Conservation (phyloP, 2,797 vertebrate genomes). For the Cryptoblepharus egeriae region DNA sequence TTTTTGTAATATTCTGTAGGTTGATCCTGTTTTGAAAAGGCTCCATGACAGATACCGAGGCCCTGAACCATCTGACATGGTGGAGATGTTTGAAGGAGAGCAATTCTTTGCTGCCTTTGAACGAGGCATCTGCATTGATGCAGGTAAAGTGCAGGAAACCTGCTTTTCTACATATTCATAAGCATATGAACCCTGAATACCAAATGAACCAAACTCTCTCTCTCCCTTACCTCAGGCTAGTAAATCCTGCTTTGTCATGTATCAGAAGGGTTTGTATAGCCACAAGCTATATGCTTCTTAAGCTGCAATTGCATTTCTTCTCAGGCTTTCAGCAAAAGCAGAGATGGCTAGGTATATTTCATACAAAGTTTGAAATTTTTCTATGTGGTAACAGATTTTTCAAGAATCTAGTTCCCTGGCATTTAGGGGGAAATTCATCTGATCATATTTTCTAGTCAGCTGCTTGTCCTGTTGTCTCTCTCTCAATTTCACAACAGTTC, state of each 20-base stretch:
- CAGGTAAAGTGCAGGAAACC: conserved; percentile 77
- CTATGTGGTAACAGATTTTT: neutral
- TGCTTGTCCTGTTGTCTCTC: too few species aligned
- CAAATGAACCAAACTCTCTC: neutral
- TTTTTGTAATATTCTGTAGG: conserved; percentile 56
- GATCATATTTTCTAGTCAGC: neutral
- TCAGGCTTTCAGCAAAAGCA: neutral
- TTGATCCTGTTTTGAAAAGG: conserved; percentile 76
- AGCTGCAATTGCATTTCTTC: neutral
- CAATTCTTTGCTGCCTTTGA: conserved; percentile 98
- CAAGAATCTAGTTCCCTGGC: neutral
- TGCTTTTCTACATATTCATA: neutral
- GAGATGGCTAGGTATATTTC: too few species aligned
- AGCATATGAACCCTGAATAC: neutral
- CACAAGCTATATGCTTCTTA: neutral
- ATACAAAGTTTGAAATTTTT: neutral
- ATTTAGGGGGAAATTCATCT: neutral
- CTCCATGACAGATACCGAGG: conserved; percentile 85
- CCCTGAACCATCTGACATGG: conserved; percentile 93
- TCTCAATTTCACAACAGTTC: too few species aligned
- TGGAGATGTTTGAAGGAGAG: conserved; percentile 94
- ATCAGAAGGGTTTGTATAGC: neutral
- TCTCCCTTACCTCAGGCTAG: neutral
- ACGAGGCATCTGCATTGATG: conserved; percentile 87
- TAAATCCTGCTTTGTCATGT: neutral